Percentiles rank a stretch among this genome's conserved stretches.
phyloP scores from a whole-genome alignment of 2,888 invertebrate species.

The Melieria picta region DNA sequence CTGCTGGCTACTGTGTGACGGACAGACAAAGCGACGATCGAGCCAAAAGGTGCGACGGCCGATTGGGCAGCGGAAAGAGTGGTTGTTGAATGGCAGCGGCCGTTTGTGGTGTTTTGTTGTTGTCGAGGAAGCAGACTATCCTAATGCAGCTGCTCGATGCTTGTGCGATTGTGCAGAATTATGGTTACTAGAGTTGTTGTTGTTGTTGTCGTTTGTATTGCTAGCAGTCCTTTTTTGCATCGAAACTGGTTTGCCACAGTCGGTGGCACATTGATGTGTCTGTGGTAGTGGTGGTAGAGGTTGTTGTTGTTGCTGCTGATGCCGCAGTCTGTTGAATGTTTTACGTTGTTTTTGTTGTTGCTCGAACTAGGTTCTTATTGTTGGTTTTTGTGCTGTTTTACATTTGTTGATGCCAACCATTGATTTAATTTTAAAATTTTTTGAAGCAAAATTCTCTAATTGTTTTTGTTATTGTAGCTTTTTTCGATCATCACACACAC shows the following conservation, averaged over 20 bases:
- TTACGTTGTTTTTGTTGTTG: not conserved
- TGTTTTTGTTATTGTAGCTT: not conserved
- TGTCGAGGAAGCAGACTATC: not conserved
- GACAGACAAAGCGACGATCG: no score
- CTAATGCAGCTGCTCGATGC: not conserved
- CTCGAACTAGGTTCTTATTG: not conserved
- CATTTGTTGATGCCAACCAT: not conserved
- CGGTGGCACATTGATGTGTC: no score
- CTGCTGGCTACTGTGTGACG: no score
- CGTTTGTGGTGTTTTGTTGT: conserved; percentile 2
- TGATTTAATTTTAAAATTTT: not conserved
- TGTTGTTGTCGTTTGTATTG: not conserved
- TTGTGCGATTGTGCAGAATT: not conserved
- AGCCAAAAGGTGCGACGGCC: no score
- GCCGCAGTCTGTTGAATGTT: not conserved
- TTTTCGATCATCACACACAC: not conserved
- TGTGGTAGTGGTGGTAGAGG: not conserved
- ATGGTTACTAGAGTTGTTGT: not conserved
- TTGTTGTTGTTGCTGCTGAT: no score
- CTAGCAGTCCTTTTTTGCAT: not conserved
- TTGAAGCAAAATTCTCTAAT: not conserved
- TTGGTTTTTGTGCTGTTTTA: not conserved
- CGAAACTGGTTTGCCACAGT: no score
- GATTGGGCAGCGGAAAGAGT: no score
- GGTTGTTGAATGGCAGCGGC: no score